Evolutionary conservation across 1,140 invertebrate species (phyloP), one percentile per base, ranked within the genome.

Genomic region (Achroia grisella): DNA sequence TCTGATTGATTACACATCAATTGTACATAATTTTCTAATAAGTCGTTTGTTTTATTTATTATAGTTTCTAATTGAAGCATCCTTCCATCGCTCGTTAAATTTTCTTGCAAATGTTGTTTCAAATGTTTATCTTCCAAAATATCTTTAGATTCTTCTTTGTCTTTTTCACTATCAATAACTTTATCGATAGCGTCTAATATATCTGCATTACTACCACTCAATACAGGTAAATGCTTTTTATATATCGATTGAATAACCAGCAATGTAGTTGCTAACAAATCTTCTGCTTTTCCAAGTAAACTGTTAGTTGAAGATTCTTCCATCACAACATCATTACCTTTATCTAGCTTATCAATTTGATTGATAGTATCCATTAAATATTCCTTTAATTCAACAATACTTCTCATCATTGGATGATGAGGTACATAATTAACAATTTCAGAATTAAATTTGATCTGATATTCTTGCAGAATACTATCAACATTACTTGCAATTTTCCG

Each of bases 231-330:
- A 77, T 90, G 88, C 50, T 90, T 89, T 68, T 94, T 94, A 56
- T 90, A 92, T 30, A 93, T 78, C 35, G 90, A 89, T 67, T 94
- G 92, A 44, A 94, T 87, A 0, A 88, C 77, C 5, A 93, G 49
- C 1, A 94, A 73, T 59, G 92, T 87, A 29, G 77, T 87, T 39
- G 89, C 88, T 0, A 90, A 66, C 36, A 92, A 71, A 47, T 87
- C 82, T 65, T 92, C 88, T 3, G 90, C 60, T 55, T 86, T 61
- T 10, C 50, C 56, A 23, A 86, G 47, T 45, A 87, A 81, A 33
- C 65, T 43, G 28, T 56, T 46, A n/a, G 30, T 60, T 4, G 48
- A 45, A 49, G 35, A 33, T 33, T 59, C 64, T 44, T 52, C 52
- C 58, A 62, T 71, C 8, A 52, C 29, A 17, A 53, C 49, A n/a